Conservation (phyloP, 2,888 invertebrate species). For the Margaritifera margaritifera region DNA sequence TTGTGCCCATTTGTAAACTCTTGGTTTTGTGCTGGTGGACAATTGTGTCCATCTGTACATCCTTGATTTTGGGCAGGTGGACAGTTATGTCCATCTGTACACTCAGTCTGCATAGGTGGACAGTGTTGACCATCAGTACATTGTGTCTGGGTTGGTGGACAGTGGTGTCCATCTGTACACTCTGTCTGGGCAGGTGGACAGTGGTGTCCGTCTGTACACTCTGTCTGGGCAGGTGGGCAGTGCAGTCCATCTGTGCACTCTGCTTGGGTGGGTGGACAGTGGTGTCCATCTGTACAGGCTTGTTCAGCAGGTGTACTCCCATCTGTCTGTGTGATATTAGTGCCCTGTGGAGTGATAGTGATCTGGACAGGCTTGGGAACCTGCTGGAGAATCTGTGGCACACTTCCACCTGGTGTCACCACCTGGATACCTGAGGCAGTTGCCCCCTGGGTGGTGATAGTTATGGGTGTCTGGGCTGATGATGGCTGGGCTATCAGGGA, state of each 20-base stretch:
- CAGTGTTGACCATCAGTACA: slow-evolving; percentile 37
- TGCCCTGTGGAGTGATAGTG: slow-evolving; percentile 55
- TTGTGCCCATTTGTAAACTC: slow-evolving; percentile 21
- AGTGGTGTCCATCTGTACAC: slow-evolving; percentile 35
- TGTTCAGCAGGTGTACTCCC: slow-evolving; percentile 10
- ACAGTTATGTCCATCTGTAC: slow-evolving; percentile 31
- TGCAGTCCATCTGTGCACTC: slow-evolving; percentile 34
- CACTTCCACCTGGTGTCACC: slow-evolving; percentile 35
- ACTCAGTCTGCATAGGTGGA: background rate
- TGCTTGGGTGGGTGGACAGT: slow-evolving; percentile 31
- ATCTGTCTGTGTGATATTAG: slow-evolving; percentile 21
- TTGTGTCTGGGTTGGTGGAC: slow-evolving; percentile 26
- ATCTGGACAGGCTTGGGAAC: slow-evolving; percentile 59
- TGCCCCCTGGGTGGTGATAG: slow-evolving; percentile 49
- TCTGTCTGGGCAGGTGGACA: slow-evolving; percentile 30
- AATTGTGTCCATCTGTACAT: slow-evolving; percentile 22
- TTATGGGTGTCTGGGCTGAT: slow-evolving; percentile 41
- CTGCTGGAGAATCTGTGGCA: slow-evolving; percentile 29
- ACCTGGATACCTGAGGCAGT: slow-evolving; percentile 29
- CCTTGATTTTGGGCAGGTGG: slow-evolving; percentile 21
- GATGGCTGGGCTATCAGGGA: slow-evolving; percentile 58
- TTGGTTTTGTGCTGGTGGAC: slow-evolving; percentile 10
- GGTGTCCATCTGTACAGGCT: slow-evolving; percentile 32
- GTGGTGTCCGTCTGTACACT: slow-evolving; percentile 32
- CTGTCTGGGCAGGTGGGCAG: slow-evolving; percentile 29